Base-by-base conservation (phyloP, 2,113 vertebrate genomes). In the Xenus cinereus region DNA sequence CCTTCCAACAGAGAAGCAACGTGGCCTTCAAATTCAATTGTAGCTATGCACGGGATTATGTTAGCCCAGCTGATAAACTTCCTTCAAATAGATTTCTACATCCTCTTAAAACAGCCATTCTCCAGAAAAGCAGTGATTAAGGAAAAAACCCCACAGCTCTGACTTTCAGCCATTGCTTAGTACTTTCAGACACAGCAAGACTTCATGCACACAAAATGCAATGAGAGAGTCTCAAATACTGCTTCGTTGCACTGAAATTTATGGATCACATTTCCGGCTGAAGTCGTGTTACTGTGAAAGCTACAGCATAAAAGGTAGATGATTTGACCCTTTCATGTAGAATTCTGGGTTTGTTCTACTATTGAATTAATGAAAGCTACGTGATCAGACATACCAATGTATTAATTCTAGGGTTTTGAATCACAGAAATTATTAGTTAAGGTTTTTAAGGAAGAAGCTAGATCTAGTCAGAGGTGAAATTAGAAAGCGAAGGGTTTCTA, bases 371-470 rank as follows among this genome's bases (percentile, higher is more conserved):
- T 1, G 3, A 87, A 74, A 75, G 14, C 4, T 26, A 19, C 0
- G 0, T 27, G 16, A 46, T 67, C 75, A 88, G 68, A 53, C 0
- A 3, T 1, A 1, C 60, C 7, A 3, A 10, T 17, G 32, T 32
- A 20, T 77, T 84, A 64, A 51, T 51, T 10, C 17, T 18, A 20
- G 3, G 33, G 4, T 45, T 69, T 33, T 14, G 13, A 32, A 37
- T 30, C 18, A 37, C 13, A 37, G 13, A 56, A 88, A 72, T 3
- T 0, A 14, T 48, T 7, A 37, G 14, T 23, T 15, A 56, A n/a
- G 4, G 19, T 88, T 88, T 80, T 62, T 24, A 59, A 87, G 51
- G n/a, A 32, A 43, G 33, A 68, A 93, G 60, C 19, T 57, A 53
- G 24, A 57, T 23, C 24, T 54, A 63, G 22, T 50, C 32, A 60